Evolutionary conservation across 2,888 invertebrate species (phyloP).

Genomic region (Proisotoma minuta): DNA sequence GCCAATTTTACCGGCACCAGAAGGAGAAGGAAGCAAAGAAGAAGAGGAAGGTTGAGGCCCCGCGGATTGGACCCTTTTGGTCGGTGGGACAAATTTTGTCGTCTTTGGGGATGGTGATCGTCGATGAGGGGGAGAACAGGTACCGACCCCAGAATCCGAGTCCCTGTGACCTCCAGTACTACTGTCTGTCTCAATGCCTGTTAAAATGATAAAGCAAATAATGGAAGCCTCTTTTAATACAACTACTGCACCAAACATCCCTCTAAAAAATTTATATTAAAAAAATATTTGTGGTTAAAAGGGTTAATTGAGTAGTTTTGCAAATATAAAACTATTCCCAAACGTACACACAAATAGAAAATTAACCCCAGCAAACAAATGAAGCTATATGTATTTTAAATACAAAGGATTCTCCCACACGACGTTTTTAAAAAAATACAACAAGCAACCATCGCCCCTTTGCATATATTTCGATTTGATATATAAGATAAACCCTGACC

Average conservation of each 20-base stretch:
- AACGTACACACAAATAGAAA: too few relatives aligned
- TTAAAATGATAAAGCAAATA: conserved; percentile 7
- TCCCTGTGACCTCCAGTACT: conserved; percentile 38
- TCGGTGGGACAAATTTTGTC: not conserved
- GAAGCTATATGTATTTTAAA: too few relatives aligned
- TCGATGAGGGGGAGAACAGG: conserved; percentile 41
- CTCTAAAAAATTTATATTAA: too few relatives aligned
- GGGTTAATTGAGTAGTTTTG: too few relatives aligned
- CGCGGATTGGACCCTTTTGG: conserved; percentile 6
- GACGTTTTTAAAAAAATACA: too few relatives aligned
- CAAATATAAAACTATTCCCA: too few relatives aligned
- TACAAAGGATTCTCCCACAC: too few relatives aligned
- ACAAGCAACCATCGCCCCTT: conserved; percentile 9
- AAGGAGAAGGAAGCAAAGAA: conserved; percentile 46
- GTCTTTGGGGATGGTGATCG: conserved; percentile 34
- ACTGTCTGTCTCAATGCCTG: conserved; percentile 41
- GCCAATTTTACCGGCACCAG: conserved; percentile 42
- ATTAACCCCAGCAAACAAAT: too few relatives aligned
- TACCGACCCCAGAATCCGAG: conserved; percentile 46
- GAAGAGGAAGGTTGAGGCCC: conserved; percentile 19
- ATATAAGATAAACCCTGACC: conserved; percentile 39
- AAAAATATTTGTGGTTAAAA: too few relatives aligned
- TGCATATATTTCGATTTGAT: too few relatives aligned
- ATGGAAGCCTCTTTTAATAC: not conserved
- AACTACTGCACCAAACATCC: too few relatives aligned